These are phyloP conservation scores for Drosophila suzukii DNA, from an alignment of 1,140 invertebrate genomes.

Conservation along the genomic window DNA sequence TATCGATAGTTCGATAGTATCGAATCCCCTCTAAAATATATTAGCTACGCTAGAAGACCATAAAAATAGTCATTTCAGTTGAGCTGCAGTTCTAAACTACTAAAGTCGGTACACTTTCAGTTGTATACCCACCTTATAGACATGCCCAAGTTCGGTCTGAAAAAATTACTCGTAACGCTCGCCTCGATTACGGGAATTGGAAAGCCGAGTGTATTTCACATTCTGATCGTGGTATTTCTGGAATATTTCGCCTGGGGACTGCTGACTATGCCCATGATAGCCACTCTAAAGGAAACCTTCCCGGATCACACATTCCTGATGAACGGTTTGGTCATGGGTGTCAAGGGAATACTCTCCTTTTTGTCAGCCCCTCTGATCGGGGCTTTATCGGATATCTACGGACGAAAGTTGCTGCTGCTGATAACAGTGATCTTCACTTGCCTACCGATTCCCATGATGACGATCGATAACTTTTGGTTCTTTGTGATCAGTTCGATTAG, in stretches of 20 bases:
- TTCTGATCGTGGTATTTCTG: slow-evolving; percentile 98
- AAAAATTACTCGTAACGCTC: background rate
- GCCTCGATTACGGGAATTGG: slow-evolving; percentile 90
- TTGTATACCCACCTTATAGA: background rate
- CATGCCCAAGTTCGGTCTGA: slow-evolving; percentile 8
- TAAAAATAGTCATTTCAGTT: background rate
- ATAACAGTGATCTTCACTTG: slow-evolving; percentile 99
- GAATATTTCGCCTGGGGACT: slow-evolving; percentile 99
- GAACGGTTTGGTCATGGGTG: slow-evolving; percentile 99
- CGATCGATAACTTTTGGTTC: slow-evolving; percentile 99
- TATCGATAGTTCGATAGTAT: background rate
- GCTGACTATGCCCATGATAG: slow-evolving; percentile 98
- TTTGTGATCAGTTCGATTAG: slow-evolving; percentile 99
- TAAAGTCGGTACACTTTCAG: background rate
- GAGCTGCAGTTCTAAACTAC: background rate
- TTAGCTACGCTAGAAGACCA: slow-evolving; percentile 2
- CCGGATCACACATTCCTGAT: slow-evolving; percentile 99
- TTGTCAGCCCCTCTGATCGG: slow-evolving; percentile 98
- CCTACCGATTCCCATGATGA: slow-evolving; percentile 99
- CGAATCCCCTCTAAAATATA: background rate
- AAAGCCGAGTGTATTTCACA: slow-evolving; percentile 98
- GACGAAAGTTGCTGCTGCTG: slow-evolving; percentile 98
- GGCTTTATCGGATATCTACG: slow-evolving; percentile 98
- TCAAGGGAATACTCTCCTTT: slow-evolving; percentile 98
- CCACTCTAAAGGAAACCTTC: slow-evolving; percentile 98